Evolutionary conservation across 1,140 invertebrate genomes (phyloP).

Genomic region (Leguminivora glycinivorella): DNA sequence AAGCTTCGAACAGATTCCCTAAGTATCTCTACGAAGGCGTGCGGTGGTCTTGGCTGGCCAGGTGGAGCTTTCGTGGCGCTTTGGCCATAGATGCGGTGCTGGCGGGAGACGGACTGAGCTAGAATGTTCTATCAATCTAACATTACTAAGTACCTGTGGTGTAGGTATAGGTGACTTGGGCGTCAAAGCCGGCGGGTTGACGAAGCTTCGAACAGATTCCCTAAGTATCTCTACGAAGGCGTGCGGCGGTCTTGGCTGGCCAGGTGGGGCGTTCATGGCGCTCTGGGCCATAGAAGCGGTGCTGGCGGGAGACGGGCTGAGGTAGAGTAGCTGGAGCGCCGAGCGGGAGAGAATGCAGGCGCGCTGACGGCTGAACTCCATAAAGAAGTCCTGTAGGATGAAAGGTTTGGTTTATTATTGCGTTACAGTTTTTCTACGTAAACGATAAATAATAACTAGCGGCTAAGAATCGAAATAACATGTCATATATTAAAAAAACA

Average conservation of each 20-base stretch:
- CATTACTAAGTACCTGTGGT: constrained; percentile 79
- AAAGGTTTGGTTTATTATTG: not conserved
- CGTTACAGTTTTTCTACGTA: too few species aligned
- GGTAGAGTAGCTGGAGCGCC: constrained; percentile 91
- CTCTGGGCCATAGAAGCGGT: constrained; percentile 50
- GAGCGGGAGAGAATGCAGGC: constrained; percentile 97
- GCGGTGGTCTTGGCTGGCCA: constrained; percentile 47
- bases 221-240: constrained; percentile 89
- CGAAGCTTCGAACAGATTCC: constrained; percentile 92
- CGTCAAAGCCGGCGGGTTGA: constrained; percentile 90
- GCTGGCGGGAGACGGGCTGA: constrained; percentile 75
- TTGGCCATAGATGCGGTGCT: constrained; percentile 58
- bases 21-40: constrained; percentile 88
- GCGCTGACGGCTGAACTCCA: constrained; percentile 92
- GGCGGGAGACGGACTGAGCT: constrained; percentile 79
- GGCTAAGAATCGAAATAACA: too few species aligned
- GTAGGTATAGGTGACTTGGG: constrained; percentile 83
- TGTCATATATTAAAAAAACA: too few species aligned
- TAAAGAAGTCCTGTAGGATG: constrained; percentile 91
- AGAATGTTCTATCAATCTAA: too few species aligned
- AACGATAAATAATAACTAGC: too few species aligned
- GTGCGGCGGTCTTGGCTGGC: constrained; percentile 54
- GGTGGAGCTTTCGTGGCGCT: constrained; percentile 38
- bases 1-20: constrained; percentile 92
- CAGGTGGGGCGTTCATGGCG: constrained; percentile 38